Evolutionary conservation across 2,113 vertebrate genomes (phyloP).

Genomic region (Anoura caudifer): DNA sequence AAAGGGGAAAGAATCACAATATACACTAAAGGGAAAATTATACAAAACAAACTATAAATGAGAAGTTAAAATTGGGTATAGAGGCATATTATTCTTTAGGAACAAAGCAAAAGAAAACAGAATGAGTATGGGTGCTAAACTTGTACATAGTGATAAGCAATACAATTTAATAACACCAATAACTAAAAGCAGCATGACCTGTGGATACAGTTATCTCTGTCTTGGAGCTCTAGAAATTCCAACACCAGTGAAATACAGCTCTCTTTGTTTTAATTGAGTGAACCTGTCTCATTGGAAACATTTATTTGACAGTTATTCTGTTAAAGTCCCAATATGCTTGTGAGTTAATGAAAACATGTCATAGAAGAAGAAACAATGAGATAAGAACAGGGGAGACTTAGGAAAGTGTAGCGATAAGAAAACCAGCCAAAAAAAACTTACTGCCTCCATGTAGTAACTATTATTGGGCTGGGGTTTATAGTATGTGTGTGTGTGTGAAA

Average conservation of each 20-base stretch:
- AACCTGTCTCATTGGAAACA: not conserved
- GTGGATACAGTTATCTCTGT: constrained; percentile 58
- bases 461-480: not conserved
- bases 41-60: not conserved
- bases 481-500: not conserved
- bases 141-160: constrained; percentile 36
- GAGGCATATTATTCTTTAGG: not conserved
- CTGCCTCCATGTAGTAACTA: not conserved
- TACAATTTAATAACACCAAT: constrained; percentile 64
- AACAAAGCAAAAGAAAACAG: constrained; percentile 27
- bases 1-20: not conserved
- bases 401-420: not conserved
- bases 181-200: constrained; percentile 60
- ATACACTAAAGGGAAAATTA: not conserved
- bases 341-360: not conserved
- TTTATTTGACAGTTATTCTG: constrained; percentile 26
- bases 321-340: not conserved
- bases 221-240: constrained; percentile 31
- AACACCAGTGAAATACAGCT: constrained; percentile 38
- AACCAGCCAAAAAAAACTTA: not conserved
- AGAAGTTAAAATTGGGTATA: not conserved
- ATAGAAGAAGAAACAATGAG: not conserved
- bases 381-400: not conserved
- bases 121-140: not conserved
- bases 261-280: constrained; percentile 60